Evolutionary conservation across 2,888 invertebrate species (phyloP), one percentile per base, ranked within the genome.

Genomic region (Dolomedes plantarius): DNA sequence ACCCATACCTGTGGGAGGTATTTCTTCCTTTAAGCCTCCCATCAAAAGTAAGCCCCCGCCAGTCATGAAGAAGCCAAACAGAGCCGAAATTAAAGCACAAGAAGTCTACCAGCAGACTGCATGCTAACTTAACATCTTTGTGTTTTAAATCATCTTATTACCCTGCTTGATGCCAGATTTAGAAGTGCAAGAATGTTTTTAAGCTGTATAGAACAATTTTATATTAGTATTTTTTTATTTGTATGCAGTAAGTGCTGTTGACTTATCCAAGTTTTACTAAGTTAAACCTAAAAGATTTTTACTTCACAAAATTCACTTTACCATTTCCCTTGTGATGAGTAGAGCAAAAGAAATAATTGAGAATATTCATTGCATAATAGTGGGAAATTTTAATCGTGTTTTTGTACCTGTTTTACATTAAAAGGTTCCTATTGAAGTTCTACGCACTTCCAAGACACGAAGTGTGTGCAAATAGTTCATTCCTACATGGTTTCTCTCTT

Each of bases 31-130:
- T 16, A 91, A 91, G 88, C 90, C 91, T 23, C 90, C 90, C 1
- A 89, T 91, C 36, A 91, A 96, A 91, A 94, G 94, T 74, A 96
- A 96, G 92, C 96, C 96, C 27, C 96, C 96, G 36, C 94, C 95
- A 89, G 94, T 96, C 89, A 93, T 96, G 92, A 94, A 94, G 89
- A 95, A 94, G 91, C 94, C 94, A 56, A 92, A 92, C 41, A 65
- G 77, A 36, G 56, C 79, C 31, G 83, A 87, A 69, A 82, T 81
- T 23, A 81, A 82, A 50, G 72, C 81, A 36, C 77, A 77, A 39
- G 87, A 87, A 74, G 86, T 78, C 2, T 86, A 76, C 39, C 80
- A 86, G 23, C 86, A 86, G 23, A 86, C 86, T 39, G 86, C 86
- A 32, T 86, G 86, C 68, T 86, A 67, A 75, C 19, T 36, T 19